Evolutionary conservation across 1,140 invertebrate species (phyloP), one percentile per base, ranked within the genome.

Genomic region (Euschistus heros): DNA sequence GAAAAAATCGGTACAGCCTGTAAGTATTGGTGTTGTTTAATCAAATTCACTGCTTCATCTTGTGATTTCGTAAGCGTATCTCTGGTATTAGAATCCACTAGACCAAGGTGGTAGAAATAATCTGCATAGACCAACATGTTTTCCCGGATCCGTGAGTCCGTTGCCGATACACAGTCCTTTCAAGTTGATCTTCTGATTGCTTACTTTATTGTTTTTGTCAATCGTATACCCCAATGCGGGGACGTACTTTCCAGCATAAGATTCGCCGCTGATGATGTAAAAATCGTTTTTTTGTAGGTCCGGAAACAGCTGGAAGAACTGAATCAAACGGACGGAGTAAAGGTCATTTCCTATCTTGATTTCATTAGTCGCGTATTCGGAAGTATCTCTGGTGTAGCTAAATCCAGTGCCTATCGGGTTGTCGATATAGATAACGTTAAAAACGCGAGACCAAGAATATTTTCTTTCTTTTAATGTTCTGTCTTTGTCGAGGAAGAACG

Each of bases 161-260:
- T 94, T 91, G 0, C 91, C 91, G 72, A 94, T 93, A 0, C 87
- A 85, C 66, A 94, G 74, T 37, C 86, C 87, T 82, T 72, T 84
- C 77, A 18, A 77, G 79, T 75, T 89, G 79, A 74, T 87, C 82
- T 20, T 72, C 78, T 6, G 81, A 86, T 10, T 86, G 83, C 57
- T 74, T 4, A 37, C 26, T 26, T 72, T 83, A 78, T 50, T 82
- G n/a, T n/a, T n/a, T 72, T 60, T 62, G 44, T 82, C 76, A 42
- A 82, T 80, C 59, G 75, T 75, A 70, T 79, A 75, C 6, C 75
- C 73, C 33, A 81, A 72, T 1, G 79, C 76, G 10, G 80, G 80
- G 2, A 80, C 74, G 71, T 81, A 81, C 66, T 81, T 81, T 5
- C 81, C 81, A 2, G 74, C 81, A 70, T 81, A 83, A 30, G 80